Evolutionary conservation across 2,888 invertebrate genomes (phyloP).

Genomic region (Nemotelus nigrinus): DNA sequence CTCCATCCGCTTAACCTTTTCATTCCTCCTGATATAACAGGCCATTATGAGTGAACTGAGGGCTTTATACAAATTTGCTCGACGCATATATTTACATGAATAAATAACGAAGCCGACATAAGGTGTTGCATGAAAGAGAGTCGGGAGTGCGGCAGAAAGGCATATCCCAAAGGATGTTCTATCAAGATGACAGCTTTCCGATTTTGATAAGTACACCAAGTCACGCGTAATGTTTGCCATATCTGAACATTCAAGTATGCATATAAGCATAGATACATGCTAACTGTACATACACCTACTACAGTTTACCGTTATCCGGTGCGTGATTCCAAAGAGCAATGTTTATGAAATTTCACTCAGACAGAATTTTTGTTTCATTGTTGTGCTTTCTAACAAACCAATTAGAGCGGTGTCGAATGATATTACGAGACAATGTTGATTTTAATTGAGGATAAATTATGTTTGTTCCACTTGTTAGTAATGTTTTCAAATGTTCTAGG

Average conservation of each 20-base stretch:
- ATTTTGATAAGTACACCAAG: neutral
- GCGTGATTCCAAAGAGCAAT: neutral
- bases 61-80: no score
- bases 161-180: neutral
- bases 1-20: neutral
- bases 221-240: neutral
- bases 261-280: no score
- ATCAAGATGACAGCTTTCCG: neutral
- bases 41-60: no score
- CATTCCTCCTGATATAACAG: no score
- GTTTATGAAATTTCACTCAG: neutral
- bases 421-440: no score
- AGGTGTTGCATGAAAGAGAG: neutral
- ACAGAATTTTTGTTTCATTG: neutral
- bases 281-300: no score
- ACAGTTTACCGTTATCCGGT: neutral
- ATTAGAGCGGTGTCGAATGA: no score
- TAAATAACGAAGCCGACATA: neutral
- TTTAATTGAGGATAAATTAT: no score
- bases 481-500: no score
- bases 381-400: no score
- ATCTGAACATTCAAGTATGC: no score
- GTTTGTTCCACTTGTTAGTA: no score
- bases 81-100: neutral
- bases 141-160: neutral